Evolutionary conservation across 2,888 invertebrate species (phyloP).

Genomic region (Horisme vitalbata): DNA sequence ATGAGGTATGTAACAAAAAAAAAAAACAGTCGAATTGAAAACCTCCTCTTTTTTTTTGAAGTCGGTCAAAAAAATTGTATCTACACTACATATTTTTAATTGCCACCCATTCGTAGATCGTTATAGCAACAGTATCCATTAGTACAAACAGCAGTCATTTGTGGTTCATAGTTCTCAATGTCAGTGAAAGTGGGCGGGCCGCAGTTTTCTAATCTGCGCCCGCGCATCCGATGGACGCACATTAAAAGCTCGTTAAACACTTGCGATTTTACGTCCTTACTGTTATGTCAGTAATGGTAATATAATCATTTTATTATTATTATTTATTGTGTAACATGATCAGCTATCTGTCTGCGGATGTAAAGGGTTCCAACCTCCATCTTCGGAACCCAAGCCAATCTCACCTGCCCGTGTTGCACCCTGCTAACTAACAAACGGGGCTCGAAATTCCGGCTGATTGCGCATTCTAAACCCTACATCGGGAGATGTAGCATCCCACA

Average conservation of each 20-base stretch:
- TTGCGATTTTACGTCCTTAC: slow-evolving; percentile 25
- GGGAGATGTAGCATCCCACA: no score
- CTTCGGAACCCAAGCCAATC: no score
- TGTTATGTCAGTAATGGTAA: slow-evolving; percentile 28
- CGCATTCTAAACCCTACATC: no score
- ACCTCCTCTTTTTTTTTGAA: no score
- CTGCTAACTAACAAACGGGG: no score
- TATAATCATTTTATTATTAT: slow-evolving; percentile 24
- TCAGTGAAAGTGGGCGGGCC: slow-evolving; percentile 67
- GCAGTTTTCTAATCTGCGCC: slow-evolving; percentile 59
- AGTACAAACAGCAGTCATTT: slow-evolving; percentile 19
- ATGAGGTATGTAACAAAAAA: no score
- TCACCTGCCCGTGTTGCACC: no score
- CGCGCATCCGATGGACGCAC: slow-evolving; percentile 25
- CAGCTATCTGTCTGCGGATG: neutral
- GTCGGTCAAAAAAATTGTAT: no score
- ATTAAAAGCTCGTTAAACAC: slow-evolving; percentile 38
- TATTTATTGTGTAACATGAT: neutral
- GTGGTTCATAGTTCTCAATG: slow-evolving; percentile 46
- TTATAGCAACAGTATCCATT: slow-evolving; percentile 10
- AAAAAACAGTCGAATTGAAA: no score
- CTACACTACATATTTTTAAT: neutral
- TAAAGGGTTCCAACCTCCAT: no score
- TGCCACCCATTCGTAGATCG: neutral
- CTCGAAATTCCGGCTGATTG: no score